A percentile compares a stretch with the other conserved stretches of the same genome.
These are phyloP conservation scores for Lepidurus packardi DNA, from an alignment of 1,140 invertebrate species.

Conservation along the genomic window DNA sequence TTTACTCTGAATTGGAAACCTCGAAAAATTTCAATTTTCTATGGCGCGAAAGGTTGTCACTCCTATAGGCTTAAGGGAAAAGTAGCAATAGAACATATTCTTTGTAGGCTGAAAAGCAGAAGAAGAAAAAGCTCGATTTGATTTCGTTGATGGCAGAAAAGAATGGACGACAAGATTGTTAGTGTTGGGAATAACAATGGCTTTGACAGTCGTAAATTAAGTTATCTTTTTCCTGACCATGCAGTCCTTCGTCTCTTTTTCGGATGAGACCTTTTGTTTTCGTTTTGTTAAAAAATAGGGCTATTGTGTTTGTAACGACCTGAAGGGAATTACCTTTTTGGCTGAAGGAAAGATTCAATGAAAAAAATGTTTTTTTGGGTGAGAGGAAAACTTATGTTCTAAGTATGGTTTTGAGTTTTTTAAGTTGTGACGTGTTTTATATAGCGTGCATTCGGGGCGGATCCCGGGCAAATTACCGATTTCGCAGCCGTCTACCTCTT, in stretches of 20 bases:
- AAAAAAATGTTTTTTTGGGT: not conserved
- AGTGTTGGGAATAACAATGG: not conserved
- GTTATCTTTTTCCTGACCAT: constrained; percentile 7
- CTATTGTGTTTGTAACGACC: constrained; percentile 5
- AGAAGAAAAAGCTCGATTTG: not conserved
- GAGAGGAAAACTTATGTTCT: not conserved
- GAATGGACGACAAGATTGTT: not conserved
- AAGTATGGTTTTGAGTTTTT: not conserved
- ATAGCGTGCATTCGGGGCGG: constrained; percentile 1
- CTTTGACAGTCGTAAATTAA: constrained; percentile 7
- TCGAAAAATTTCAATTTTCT: too few relatives aligned
- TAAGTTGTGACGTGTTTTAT: not conserved
- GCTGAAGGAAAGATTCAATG: not conserved
- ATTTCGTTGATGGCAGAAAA: not conserved
- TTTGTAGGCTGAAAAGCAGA: not conserved
- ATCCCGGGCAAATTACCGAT: constrained; percentile 13
- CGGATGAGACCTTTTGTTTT: not conserved
- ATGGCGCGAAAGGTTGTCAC: too few relatives aligned
- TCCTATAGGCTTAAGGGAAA: not conserved
- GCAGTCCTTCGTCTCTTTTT: constrained; percentile 9
- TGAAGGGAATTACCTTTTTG: not conserved
- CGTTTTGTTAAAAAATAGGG: not conserved
- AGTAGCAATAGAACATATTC: not conserved
- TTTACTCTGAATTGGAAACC: too few relatives aligned
- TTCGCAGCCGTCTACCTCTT: constrained; percentile 20